Base-by-base conservation (phyloP, 2,113 vertebrate species). In the Semicossyphus pulcher region DNA sequence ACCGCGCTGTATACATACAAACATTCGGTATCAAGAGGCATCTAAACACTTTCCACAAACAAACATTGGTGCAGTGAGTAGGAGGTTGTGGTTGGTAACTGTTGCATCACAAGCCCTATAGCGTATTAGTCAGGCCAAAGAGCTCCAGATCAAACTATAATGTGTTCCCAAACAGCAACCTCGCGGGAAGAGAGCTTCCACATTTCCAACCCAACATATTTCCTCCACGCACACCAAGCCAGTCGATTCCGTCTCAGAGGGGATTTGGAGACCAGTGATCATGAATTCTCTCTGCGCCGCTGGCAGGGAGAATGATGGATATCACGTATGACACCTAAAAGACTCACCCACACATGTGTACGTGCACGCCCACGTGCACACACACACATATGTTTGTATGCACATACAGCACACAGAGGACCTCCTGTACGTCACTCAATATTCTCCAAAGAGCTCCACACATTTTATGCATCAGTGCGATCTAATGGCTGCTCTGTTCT, bases 21-120 rank as follows among this genome's bases (percentile, higher is more conserved):
- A 60, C 31, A 21, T 25, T 34, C 0, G 1, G 7, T 29, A 39
- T 41, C 12, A 61, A 58, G 41, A 66, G 61, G 37, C 25, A 11
- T 42, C 15, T 53, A 61, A 58, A 62, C 15, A 41, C 10, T 70
- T 59, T 45, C 39, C 31, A 39, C 54, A 80, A 68, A 74, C 78
- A 81, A 85, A 76, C 70, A 68, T 23, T 31, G 20, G 37, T 52
- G 65, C 52, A 56, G 31, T 32, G 76, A 71, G 85, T 72, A 59
- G 79, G 75, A 74, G 85, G 81, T n/a, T 65, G 67, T 14, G 29
- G 59, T 72, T 85, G 69, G 78, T 76, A 87, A 88, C 62, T 78
- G 74, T 89, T 88, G 83, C 85, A 86, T 88, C 89, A 87, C 41
- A 56, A 74, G 47, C 77, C 70, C 47, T 71, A 61, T 76, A 71